Conservation (phyloP, 2,888 invertebrate species). For the Drosophila koepferae region DNA sequence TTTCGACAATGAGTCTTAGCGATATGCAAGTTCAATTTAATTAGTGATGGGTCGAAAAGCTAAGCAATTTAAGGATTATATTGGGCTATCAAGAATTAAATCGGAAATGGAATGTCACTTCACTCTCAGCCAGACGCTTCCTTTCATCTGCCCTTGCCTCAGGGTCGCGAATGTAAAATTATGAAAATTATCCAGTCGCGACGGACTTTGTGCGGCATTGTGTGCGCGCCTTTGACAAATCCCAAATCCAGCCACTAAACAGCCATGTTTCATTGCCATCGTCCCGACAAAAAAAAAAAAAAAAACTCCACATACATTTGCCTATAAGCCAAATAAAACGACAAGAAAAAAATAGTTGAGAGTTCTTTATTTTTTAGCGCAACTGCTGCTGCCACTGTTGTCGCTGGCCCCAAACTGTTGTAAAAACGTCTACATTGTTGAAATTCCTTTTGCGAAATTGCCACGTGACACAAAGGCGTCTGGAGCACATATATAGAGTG, state of each 20-base stretch:
- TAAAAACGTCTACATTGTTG: slow-evolving; percentile 83
- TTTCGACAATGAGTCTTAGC: neutral
- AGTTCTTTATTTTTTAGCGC: slow-evolving; percentile 38
- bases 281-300: slow-evolving; percentile 17
- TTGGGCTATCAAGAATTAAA: neutral
- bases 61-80: neutral
- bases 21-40: neutral
- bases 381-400: slow-evolving; percentile 14
- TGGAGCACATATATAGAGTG: slow-evolving; percentile 68
- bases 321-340: slow-evolving; percentile 52
- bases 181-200: slow-evolving; percentile 64
- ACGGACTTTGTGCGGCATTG: slow-evolving; percentile 38
- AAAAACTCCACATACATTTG: slow-evolving; percentile 41
- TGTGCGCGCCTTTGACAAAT: slow-evolving; percentile 71
- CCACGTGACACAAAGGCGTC: slow-evolving; percentile 81
- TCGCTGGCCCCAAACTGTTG: slow-evolving; percentile 57
- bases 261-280: slow-evolving; percentile 64
- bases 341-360: slow-evolving; percentile 64
- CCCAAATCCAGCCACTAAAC: slow-evolving; percentile 76
- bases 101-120: neutral
- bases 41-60: neutral
- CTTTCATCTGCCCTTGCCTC: slow-evolving; percentile 17
- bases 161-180: slow-evolving; percentile 68
- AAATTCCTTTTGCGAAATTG: slow-evolving; percentile 81
- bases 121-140: slow-evolving; percentile 2